Evolutionary conservation across 2,797 vertebrate genomes (phyloP).

Genomic region (Gymnothorax reevesii): DNA sequence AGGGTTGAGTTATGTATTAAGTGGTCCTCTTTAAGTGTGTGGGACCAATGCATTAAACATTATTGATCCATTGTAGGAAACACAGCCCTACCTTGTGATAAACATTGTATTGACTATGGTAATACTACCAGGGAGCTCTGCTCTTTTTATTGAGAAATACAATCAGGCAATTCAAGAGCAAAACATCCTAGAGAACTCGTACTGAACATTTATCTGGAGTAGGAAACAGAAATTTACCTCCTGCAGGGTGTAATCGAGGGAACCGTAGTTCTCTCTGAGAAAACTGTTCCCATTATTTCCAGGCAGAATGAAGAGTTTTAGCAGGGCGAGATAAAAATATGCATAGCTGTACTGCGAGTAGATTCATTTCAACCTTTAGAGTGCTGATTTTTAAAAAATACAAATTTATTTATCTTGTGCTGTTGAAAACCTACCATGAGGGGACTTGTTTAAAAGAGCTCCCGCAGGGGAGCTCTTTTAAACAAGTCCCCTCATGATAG

Average conservation of each 20-base stretch:
- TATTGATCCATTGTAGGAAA: constrained; percentile 1
- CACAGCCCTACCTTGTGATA: not conserved
- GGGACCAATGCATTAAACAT: not conserved
- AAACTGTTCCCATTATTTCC: constrained; percentile 24
- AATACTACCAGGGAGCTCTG: not conserved
- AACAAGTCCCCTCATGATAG: too few relatives aligned
- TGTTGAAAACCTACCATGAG: too few relatives aligned
- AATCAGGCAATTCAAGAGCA: not conserved
- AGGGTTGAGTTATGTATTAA: not conserved
- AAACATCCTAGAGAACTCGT: constrained; percentile 13
- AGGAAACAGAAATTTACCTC: constrained; percentile 10
- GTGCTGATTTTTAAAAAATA: too few relatives aligned
- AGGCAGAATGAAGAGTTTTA: not conserved
- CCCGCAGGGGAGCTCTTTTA: too few relatives aligned
- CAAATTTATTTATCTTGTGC: too few relatives aligned
- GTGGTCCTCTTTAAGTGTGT: not conserved
- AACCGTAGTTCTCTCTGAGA: constrained; percentile 33
- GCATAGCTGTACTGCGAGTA: not conserved
- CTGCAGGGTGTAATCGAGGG: constrained; percentile 25
- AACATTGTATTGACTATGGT: not conserved
- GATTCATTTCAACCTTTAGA: not conserved
- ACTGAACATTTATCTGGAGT: constrained; percentile 20
- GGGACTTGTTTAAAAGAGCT: too few relatives aligned
- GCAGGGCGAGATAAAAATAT: not conserved
- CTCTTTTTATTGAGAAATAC: not conserved